Percentiles rank a stretch among this genome's conserved stretches.
Evolutionary conservation across 2,113 vertebrate genomes (phyloP).

Genomic region (Zapus hudsonius): DNA sequence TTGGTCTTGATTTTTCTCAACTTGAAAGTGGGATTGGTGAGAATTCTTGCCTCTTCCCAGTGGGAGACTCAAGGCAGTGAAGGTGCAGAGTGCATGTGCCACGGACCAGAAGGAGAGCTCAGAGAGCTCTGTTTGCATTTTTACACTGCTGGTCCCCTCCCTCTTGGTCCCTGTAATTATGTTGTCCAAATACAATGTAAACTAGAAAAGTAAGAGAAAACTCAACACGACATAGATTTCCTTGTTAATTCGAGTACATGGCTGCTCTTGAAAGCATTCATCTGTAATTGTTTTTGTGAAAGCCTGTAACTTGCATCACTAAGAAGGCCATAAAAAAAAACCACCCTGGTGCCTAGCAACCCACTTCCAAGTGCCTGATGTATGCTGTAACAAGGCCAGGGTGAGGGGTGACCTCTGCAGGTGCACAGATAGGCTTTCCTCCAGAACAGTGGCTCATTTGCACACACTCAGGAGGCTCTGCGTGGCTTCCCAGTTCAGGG

Average conservation of each 20-base stretch:
- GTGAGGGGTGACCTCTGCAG: neutral
- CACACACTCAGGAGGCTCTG: neutral
- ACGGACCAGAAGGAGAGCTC: neutral
- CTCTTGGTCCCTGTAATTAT: neutral
- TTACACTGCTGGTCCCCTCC: neutral
- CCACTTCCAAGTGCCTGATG: neutral
- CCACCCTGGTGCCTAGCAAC: neutral
- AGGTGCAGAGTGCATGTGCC: fast-evolving
- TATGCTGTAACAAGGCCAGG: neutral
- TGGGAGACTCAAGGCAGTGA: neutral
- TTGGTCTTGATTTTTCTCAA: neutral
- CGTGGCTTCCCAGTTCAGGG: neutral
- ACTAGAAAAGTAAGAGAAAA: neutral
- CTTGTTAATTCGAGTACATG: neutral
- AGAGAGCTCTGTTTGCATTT: neutral
- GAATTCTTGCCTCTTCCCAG: neutral
- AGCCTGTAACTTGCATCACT: neutral
- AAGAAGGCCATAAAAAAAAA: neutral
- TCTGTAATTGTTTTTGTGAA: neutral
- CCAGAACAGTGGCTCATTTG: neutral
- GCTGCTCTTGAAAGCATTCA: neutral
- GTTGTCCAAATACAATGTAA: neutral
- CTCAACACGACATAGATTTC: neutral
- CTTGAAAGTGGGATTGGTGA: neutral
- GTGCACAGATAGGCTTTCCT: neutral